Percentiles rank a stretch among this genome's conserved stretches.
Evolutionary conservation across 2,113 vertebrate species (phyloP).

Genomic region (Malurus cyaneus): DNA sequence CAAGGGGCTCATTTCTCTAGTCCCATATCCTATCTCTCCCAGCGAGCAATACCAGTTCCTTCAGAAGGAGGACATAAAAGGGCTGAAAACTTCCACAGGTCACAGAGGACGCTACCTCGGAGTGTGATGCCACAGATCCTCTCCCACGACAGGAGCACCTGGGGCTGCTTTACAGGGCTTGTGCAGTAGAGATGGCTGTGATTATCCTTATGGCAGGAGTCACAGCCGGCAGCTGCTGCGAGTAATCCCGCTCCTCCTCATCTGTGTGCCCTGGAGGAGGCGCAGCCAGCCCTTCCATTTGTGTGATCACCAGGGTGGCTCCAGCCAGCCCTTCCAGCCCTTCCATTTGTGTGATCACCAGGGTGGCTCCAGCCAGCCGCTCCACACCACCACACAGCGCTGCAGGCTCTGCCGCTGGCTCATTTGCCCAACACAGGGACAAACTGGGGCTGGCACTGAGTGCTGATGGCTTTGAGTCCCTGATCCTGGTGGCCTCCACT

Average conservation of each 20-base stretch:
- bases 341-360: neutral
- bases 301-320: neutral
- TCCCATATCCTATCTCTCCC: neutral
- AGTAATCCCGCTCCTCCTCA: neutral
- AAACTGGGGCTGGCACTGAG: neutral
- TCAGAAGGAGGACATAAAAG: neutral
- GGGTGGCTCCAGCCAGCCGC: neutral
- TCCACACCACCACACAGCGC: neutral
- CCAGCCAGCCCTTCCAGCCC: neutral
- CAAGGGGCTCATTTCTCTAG: neutral
- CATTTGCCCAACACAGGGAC: fast-evolving
- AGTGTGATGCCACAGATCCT: neutral
- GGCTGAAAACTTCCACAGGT: neutral
- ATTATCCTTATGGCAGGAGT: neutral
- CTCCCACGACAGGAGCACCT: neutral
- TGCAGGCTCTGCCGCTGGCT: neutral
- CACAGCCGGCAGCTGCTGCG: neutral
- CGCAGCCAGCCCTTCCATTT: neutral
- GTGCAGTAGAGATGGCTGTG: neutral
- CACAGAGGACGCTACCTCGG: neutral
- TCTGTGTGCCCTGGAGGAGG: neutral
- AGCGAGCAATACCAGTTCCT: neutral
- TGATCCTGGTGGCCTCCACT: neutral
- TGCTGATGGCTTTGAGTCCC: neutral
- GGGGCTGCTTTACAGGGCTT: neutral